Base-by-base conservation (phyloP, 1,140 invertebrate species). In the Apis laboriosa region DNA sequence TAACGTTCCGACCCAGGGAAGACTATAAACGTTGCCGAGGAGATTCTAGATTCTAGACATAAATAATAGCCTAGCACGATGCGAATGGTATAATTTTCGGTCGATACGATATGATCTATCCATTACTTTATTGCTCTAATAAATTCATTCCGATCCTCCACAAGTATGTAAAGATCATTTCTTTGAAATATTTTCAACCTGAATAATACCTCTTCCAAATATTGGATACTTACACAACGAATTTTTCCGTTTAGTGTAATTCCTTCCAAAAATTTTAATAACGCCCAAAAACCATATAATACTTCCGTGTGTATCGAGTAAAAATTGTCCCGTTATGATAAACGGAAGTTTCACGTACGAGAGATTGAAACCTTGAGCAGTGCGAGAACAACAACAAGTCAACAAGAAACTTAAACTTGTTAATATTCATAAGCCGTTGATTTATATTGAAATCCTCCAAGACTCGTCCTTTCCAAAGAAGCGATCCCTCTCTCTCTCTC, bases 21-120 rank as follows among this genome's bases (percentile, higher is more conserved):
- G 71, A 58, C 28, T 56, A 55, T 49, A 64, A 81, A 67, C 61
- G 51, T 73, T 56, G 51, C 28, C 8, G 28, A 55, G 67, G 19
- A 56, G n/a, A n/a, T n/a, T n/a, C 28, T 34, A n/a, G 74, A 63
- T 77, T 60, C 56, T 13, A 21, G 24, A 9, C 67, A 34, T 78
- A 78, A 83, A 78, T 72, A 78, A 78, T 83, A 56, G 56, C 67
- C 67, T 51, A 2, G 17, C 28, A n/a, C 19, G 51, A 74, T 67
- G 51, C 5, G 63, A 43, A n/a, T 15, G 15, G 21, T 49, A n/a
- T 78, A 83, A 78, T 83, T 34, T 34, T 83, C 75, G 13, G 28
- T 63, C 5, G 1, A 64, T 53, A 61, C 66, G 55, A 34, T 49
- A 15, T n/a, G 24, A 79, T 61, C 17, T 67, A 67, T 77, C 13